Base-by-base conservation (phyloP, 1,140 invertebrate genomes). In the Ephestia elutella region DNA sequence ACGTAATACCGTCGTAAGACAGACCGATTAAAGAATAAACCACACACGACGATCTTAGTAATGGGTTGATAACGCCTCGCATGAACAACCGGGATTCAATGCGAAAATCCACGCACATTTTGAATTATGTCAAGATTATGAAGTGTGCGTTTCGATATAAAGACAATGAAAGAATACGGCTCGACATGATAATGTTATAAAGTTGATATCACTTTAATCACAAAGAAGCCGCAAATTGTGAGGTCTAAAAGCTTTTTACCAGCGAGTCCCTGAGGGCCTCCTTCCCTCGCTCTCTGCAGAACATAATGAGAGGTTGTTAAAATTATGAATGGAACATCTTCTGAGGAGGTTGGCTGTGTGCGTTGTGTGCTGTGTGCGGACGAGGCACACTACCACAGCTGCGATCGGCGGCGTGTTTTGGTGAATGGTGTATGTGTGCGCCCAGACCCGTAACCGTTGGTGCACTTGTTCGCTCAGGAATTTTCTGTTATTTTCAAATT, bases 241-340 rank as follows among this genome's bases (percentile, higher is more conserved):
- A 58, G 66, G 62, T 65, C 59, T 30, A 55, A 48, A 59, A 32
- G 21, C 25, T 65, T 68, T 70, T 70, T 70, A 67, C 58, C 38
- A 44, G 38, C 61, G 60, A 68, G 61, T 71, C 66, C 71, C 73
- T 70, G 38, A 57, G 61, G 64, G 64, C 66, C 66, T 72, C 64
- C 67, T 57, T 62, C 70, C 60, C 60, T 67, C 66, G 68, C 59
- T 66, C 66, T 61, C 57, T 59, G 69, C 57, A 64, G 66, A 66
- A 65, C 60, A 76, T 80, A 80, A 81, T 81, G 78, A 81, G 76
- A 70, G 76, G 78, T 81, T 81, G 78, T 81, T 81, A 81, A 81
- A 78, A 78, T 78, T 81, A 81, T 81, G 78, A 81, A 81, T 81
- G 78, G 69, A 81, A 73, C 73, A 71, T 79, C 74, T 75, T 77